Evolutionary conservation across 2,113 vertebrate species (phyloP).

Genomic region (Saguinus imperator): DNA sequence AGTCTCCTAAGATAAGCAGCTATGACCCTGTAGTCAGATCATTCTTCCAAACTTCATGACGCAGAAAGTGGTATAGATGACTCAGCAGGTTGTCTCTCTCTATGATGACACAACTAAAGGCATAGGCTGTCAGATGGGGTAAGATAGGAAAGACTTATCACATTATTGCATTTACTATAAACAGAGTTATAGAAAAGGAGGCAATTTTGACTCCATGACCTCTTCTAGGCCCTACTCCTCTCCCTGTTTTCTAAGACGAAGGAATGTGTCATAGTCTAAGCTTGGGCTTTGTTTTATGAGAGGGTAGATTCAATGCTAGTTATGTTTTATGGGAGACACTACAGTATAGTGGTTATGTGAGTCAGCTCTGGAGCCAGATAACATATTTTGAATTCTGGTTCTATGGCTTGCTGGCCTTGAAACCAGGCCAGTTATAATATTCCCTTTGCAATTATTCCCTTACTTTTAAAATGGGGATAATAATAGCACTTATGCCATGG

Average conservation of each 20-base stretch:
- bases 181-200: background rate
- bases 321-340: background rate
- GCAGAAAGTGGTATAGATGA: conserved; percentile 26
- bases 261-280: background rate
- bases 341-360: background rate
- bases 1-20: conserved; percentile 31
- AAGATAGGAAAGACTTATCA: background rate
- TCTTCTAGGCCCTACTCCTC: background rate
- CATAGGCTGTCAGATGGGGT: background rate
- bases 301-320: background rate
- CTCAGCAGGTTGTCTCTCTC: background rate
- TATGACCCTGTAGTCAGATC: conserved; percentile 11
- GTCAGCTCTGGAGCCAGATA: background rate
- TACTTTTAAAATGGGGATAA: background rate
- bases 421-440: background rate
- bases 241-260: conserved; percentile 3
- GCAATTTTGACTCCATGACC: background rate
- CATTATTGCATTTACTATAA: conserved; percentile 9
- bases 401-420: background rate
- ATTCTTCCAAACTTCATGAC: conserved; percentile 16
- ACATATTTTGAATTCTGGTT: background rate
- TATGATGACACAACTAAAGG: background rate
- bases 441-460: background rate
- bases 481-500: background rate
- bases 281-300: background rate